Evolutionary conservation across 2,797 vertebrate genomes (phyloP).

Genomic region (Taeniopygia guttata): DNA sequence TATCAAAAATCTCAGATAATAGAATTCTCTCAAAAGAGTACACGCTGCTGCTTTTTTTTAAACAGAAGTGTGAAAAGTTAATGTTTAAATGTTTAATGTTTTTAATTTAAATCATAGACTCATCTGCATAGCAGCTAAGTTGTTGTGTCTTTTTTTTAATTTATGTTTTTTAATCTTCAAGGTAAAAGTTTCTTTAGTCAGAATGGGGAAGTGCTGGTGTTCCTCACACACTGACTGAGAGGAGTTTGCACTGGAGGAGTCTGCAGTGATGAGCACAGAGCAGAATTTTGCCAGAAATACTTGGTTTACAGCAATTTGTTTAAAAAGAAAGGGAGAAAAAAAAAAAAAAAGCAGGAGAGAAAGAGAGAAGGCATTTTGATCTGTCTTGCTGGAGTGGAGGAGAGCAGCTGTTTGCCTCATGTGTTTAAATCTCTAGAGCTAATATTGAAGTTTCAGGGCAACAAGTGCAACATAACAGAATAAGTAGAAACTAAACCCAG

Average conservation of each 20-base stretch:
- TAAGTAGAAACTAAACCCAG: constrained; percentile 23
- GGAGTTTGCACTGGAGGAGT: background rate
- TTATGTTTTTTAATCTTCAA: background rate
- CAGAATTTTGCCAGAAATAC: constrained; percentile 18
- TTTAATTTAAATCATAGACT: background rate
- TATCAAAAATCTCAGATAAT: background rate
- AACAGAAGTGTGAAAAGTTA: constrained; percentile 3
- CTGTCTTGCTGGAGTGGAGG: background rate
- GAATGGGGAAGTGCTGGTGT: background rate
- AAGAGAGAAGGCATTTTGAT: background rate
- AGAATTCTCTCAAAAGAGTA: background rate
- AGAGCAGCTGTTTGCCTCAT: constrained; percentile 60
- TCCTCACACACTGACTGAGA: background rate
- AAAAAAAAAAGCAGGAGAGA: background rate
- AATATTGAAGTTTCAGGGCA: constrained; percentile 57
- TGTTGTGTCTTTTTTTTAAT: background rate
- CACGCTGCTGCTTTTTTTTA: background rate
- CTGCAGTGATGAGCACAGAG: background rate
- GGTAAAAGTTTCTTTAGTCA: background rate
- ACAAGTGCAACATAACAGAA: constrained; percentile 36
- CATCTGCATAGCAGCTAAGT: background rate
- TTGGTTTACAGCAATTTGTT: background rate
- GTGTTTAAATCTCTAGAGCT: constrained; percentile 39
- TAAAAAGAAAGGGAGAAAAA: background rate
- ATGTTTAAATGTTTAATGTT: constrained; percentile 36